phyloP scores from a whole-genome alignment of 1,140 invertebrate genomes.

The Drosophila biarmipes region DNA sequence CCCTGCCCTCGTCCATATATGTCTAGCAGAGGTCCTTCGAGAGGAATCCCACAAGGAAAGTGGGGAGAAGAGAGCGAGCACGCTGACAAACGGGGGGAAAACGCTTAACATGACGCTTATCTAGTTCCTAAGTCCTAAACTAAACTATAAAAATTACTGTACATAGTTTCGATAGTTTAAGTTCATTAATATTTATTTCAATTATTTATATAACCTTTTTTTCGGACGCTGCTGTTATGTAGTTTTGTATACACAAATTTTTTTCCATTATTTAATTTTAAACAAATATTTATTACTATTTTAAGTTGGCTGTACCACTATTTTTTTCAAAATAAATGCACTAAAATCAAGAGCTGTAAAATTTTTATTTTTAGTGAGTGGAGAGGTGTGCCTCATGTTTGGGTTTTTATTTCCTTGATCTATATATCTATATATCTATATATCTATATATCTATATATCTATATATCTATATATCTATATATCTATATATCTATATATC shows the following conservation, averaged over 20 bases:
- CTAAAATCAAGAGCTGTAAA: constrained; percentile 40
- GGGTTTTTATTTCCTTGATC: too few species aligned
- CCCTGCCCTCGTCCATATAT: constrained; percentile 78
- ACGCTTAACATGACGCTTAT: constrained; percentile 83
- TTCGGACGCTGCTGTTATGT: constrained; percentile 75
- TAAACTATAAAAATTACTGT: constrained; percentile 15
- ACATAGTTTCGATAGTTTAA: constrained; percentile 25
- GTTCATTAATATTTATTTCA: constrained; percentile 21
- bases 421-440: too few species aligned
- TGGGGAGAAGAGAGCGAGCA: constrained; percentile 4
- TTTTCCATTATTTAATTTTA: constrained; percentile 69
- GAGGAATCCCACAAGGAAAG: not conserved
- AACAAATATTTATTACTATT: constrained; percentile 37
- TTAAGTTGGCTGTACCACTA: constrained; percentile 8
- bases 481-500: too few species aligned
- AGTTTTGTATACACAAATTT: constrained; percentile 63
- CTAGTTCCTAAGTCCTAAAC: constrained; percentile 68
- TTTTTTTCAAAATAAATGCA: constrained; percentile 60
- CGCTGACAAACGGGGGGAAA: constrained; percentile 84
- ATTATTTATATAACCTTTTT: constrained; percentile 44
- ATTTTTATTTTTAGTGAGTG: not conserved
- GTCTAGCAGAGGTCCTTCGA: constrained; percentile 36
- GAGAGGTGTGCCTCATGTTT: not conserved
- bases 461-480: too few species aligned
- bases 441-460: too few species aligned